phyloP scores from a whole-genome alignment of 2,797 vertebrate genomes.

The Catharus ustulatus region DNA sequence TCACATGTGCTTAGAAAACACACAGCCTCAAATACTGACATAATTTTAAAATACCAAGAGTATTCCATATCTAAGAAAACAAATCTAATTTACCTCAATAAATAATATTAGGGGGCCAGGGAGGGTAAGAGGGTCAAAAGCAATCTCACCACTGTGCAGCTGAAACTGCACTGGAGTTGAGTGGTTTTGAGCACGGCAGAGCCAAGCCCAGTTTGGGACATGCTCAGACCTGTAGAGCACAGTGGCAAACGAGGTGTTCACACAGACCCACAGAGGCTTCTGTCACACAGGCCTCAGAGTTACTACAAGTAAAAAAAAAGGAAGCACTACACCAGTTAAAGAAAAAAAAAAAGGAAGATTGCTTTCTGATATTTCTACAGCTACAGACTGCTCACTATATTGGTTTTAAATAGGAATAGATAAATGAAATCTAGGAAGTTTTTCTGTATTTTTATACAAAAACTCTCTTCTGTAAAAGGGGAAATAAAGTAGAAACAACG shows the following conservation, averaged over 20 bases:
- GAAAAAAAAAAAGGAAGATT: not conserved
- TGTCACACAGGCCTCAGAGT: not conserved
- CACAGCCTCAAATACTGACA: not conserved
- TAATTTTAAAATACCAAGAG: not conserved
- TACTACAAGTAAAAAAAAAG: too few species aligned
- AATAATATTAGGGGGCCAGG: not conserved
- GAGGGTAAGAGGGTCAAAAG: not conserved
- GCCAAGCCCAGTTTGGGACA: not conserved
- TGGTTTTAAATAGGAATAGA: not conserved
- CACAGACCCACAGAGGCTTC: not conserved
- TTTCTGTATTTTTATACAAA: not conserved
- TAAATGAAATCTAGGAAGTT: not conserved
- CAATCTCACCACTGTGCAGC: not conserved
- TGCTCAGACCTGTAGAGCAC: not conserved
- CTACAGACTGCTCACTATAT: not conserved
- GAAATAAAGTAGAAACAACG: not conserved
- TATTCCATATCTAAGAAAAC: not conserved
- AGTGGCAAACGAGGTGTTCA: not conserved
- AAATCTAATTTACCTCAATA: not conserved
- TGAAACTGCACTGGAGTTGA: not conserved
- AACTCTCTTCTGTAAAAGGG: not conserved
- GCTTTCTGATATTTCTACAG: not conserved
- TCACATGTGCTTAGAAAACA: not conserved
- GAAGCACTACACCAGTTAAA: not conserved
- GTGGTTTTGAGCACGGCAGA: not conserved